A percentile compares a stretch with the other conserved stretches of the same genome.
phyloP scores from a whole-genome alignment of 2,888 invertebrate species.

The Eulithis testata region DNA sequence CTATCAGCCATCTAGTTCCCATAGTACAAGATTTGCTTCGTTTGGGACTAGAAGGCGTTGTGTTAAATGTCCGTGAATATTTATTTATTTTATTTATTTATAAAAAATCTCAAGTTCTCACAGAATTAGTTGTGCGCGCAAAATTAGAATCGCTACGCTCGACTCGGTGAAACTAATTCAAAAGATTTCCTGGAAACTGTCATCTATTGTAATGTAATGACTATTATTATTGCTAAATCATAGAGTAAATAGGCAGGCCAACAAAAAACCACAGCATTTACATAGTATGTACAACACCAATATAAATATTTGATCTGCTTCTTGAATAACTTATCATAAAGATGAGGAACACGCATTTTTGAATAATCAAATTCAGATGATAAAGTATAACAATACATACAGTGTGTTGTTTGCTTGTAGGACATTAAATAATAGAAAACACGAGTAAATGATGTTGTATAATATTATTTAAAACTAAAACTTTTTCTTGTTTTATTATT shows the following conservation, averaged over 20 bases:
- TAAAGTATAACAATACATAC: no score
- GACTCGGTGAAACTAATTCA: slow-evolving; percentile 17
- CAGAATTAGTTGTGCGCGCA: slow-evolving; percentile 26
- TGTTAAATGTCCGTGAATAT: no score
- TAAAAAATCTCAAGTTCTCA: slow-evolving; percentile 19
- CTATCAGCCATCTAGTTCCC: no score
- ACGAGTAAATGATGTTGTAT: no score
- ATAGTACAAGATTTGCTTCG: no score
- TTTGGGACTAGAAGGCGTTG: no score
- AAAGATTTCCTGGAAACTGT: slow-evolving; percentile 20
- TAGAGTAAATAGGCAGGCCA: background rate
- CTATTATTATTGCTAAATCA: background rate
- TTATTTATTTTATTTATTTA: no score
- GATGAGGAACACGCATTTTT: slow-evolving; percentile 5
- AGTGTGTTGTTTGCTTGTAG: no score
- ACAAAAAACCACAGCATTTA: background rate
- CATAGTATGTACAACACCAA: background rate
- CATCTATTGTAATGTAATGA: background rate
- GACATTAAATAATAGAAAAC: no score
- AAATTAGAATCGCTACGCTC: slow-evolving; percentile 12
- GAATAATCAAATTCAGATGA: background rate
- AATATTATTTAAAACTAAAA: no score
- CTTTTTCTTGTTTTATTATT: no score
- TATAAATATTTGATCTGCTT: slow-evolving; percentile 7
- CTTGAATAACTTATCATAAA: slow-evolving; percentile 9